Evolutionary conservation across 2,797 vertebrate species (phyloP), one percentile per base, ranked within the genome.

Genomic region (Gastrophryne carolinensis): DNA sequence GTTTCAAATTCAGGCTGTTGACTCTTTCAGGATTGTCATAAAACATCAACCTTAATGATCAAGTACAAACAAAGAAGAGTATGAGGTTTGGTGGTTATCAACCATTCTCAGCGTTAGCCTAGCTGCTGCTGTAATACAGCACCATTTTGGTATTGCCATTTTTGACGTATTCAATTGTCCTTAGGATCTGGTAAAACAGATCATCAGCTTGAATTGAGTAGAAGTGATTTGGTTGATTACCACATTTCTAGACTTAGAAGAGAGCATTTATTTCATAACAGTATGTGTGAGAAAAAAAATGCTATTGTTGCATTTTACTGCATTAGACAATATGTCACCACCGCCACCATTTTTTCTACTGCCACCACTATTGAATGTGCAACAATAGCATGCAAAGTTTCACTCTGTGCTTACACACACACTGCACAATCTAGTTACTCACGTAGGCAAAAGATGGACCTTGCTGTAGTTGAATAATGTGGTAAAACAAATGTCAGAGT

Each of bases 391-490:
- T 93, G 91, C 91, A 90, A 80, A 62, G 86, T 85, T 87, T 79
- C 88, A 92, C 87, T 87, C 88, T 1, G 86, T 92, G 91, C 85
- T 84, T 82, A 80, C 83, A 79, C 83, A 85, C 90, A 90, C 86
- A 80, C 81, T 83, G 80, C 84, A 89, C 82, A 85, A 81, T 83
- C 89, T 84, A 83, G 81, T 78, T 93, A 93, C 91, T 93, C 91
- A 93, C 91, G 91, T 93, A 92, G 84, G 91, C 88, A 91, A 93
- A 83, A 87, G 89, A 87, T 62, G 91, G 89, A 80, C 91, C 91
- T 90, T 93, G 91, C 91, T 92, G 90, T 78, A 82, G 86, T 90
- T 86, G 86, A 80, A 92, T 79, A 82, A 90, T 37, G 83, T 81
- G 74, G 89, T 83, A 90, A 80, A 84, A 90, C 24, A 90, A 91